Base-by-base conservation (phyloP, 2,888 invertebrate species). In the Prostheceraeus crozeri region DNA sequence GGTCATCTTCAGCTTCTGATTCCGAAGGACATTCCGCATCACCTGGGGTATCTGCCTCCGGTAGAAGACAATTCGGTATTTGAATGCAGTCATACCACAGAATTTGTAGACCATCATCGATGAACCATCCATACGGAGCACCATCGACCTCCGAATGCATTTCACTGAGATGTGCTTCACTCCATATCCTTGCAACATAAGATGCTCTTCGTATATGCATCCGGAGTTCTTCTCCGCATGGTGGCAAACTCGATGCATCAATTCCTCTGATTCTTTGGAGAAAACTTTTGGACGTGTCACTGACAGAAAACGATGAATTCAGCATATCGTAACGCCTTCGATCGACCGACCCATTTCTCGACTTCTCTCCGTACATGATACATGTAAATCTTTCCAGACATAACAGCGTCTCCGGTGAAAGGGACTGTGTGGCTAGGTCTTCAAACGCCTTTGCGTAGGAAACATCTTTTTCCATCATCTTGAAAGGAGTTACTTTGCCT, bases 401-500 rank as follows among this genome's bases (percentile, higher is more conserved):
- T 6, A 14, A 6, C 19, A 14, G 14, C 14, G 21, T 23, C n/a
- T 40, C 45, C 19, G 45, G 6, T 40, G 45, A 10, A 14, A 40
- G 14, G 21, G 8, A 10, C n/a, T 14, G n/a, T 14, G 6, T 40
- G 6, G 45, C 19, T 40, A 40, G 45, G n/a, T 40, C 19, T 40
- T 40, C 4, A 6, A 40, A 40, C 14, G 45, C 45, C n/a, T 6
- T 40, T 6, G 45, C 45, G 14, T 19, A 40, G 6, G n/a, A 19
- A 10, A 6, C n/a, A 40, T n/a, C n/a, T 40, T 40, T 40, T 40
- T 40, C 45, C 45, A 14, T 14, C 6, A 40, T 40, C 19, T 40
- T 40, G 45, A 40, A 40, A 14, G 45, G 45, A 14, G 6, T 23
- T 23, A 40, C 45, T 23, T 40, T 40, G n/a, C 45, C 45, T 40